Evolutionary conservation across 2,113 vertebrate genomes (phyloP), one percentile per base, ranked within the genome.

Genomic region (Trochalopteron elliotii): DNA sequence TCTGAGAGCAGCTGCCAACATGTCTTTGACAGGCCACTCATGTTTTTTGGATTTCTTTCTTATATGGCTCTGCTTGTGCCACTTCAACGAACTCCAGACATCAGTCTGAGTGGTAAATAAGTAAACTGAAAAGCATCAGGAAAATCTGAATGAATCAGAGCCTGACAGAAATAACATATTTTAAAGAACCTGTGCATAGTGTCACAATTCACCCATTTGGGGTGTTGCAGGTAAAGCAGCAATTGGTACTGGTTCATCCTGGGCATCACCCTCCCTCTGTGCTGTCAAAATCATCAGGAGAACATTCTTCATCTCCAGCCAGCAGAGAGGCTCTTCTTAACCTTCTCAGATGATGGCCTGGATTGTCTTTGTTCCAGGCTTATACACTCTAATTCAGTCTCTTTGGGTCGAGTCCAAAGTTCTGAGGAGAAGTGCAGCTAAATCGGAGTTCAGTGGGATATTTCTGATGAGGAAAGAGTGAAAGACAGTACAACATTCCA

Each of bases 291-390:
- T 35, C 67, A 85, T 49, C 64, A 82, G 50, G 74, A 87, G 61
- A 88, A 87, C 77, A 72, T 64, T 90, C 87, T 94, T 94, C 75
- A 87, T 89, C 94, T 87, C 47, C 60, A 85, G 79, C 88, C 88
- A 92, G 77, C 80, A 89, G 56, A 95, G 86, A 92, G 77, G 45
- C 81, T 92, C 50, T 69, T 82, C 93, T 37, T 92, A 87, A 92
- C 96, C 83, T 80, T 91, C 68, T 89, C 39, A 68, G 60, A 90
- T 85, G 85, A 89, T 87, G 75, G 68, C 44, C 76, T 84, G 80
- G 63, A 67, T 91, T 90, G 85, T 72, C 83, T 94, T 93, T 49
- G 33, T 95, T 95, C 90, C 85, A 90, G 94, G 72, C 93, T 76
- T 63, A 84, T 90, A 64, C 77, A 78, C 83, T 93, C 90, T 82